phyloP scores from a whole-genome alignment of 2,888 invertebrate genomes.

The Cataglyphis rosenhaueri region DNA sequence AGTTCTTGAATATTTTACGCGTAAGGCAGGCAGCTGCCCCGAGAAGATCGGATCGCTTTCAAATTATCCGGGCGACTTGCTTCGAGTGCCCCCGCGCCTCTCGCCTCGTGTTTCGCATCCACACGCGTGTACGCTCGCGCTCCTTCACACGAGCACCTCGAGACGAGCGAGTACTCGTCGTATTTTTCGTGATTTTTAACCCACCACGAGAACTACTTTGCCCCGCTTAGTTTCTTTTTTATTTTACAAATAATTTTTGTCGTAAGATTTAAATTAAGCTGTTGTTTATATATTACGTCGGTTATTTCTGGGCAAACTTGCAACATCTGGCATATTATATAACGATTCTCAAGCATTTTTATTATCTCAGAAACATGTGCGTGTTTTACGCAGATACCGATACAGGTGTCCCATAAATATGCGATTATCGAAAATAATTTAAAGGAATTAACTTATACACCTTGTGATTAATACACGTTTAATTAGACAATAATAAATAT shows the following conservation, averaged over 20 bases:
- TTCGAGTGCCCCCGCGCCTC: constrained; percentile 78
- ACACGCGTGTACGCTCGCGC: constrained; percentile 47
- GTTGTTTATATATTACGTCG: background rate
- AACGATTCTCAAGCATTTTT: constrained; percentile 19
- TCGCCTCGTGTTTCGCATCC: constrained; percentile 48
- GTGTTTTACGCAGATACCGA: constrained; percentile 8
- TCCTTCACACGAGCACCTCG: constrained; percentile 2
- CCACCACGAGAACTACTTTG: constrained; percentile 42
- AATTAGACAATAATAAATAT: background rate
- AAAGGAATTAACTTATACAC: background rate
- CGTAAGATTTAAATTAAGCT: constrained; percentile 5
- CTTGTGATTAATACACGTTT: background rate
- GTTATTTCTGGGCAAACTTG: background rate
- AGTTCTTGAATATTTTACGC: constrained; percentile 84
- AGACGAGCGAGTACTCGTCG: constrained; percentile 35
- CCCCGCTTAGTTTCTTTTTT: background rate
- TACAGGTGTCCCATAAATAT: background rate
- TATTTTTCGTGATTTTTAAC: constrained; percentile 75
- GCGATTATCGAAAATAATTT: background rate
- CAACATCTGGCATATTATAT: constrained; percentile 3
- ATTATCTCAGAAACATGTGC: background rate
- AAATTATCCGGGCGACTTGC: constrained; percentile 85
- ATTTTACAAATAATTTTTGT: background rate
- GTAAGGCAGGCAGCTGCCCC: constrained; percentile 84
- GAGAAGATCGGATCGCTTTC: constrained; percentile 85